Evolutionary conservation across 2,888 invertebrate genomes (phyloP).

Genomic region (Eilema sororculum): DNA sequence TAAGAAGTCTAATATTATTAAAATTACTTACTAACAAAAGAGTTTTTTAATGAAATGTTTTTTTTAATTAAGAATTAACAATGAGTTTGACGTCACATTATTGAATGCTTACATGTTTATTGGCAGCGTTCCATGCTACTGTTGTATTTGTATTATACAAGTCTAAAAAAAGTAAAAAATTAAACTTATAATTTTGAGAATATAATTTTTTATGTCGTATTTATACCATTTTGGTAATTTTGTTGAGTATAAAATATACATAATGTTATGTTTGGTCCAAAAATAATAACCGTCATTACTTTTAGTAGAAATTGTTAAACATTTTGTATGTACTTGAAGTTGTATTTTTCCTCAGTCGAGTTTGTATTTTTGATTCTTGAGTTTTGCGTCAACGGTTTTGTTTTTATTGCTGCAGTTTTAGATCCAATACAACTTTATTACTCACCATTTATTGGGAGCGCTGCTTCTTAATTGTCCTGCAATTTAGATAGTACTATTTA

Average conservation of each 20-base stretch:
- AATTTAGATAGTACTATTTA: constrained; percentile 23
- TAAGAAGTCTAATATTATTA: constrained; percentile 62
- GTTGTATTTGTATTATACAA: constrained; percentile 40
- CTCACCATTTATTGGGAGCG: constrained; percentile 61
- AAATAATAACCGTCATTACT: constrained; percentile 54
- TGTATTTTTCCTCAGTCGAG: constrained; percentile 50
- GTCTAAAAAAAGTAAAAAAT: constrained; percentile 28
- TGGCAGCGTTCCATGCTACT: constrained; percentile 44
- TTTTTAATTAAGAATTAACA: constrained; percentile 31
- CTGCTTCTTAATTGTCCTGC: constrained; percentile 52
- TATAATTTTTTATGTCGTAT: constrained; percentile 25
- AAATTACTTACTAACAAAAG: constrained; percentile 53
- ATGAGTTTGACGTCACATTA: constrained; percentile 29
- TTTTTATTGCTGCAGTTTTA: constrained; percentile 49
- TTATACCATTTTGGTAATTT: constrained; percentile 29
- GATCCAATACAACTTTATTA: constrained; percentile 56
- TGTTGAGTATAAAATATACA: constrained; percentile 27
- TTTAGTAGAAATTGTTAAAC: constrained; percentile 43
- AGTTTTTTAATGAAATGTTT: constrained; percentile 50
- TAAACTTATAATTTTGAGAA: constrained; percentile 14
- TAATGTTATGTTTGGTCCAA: constrained; percentile 58
- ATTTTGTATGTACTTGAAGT: constrained; percentile 46
- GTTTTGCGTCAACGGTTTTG: constrained; percentile 32
- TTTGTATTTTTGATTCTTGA: constrained; percentile 48
- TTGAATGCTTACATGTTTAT: constrained; percentile 51